Base-by-base conservation (phyloP, 2,797 vertebrate genomes). In the Staurois parvus region DNA sequence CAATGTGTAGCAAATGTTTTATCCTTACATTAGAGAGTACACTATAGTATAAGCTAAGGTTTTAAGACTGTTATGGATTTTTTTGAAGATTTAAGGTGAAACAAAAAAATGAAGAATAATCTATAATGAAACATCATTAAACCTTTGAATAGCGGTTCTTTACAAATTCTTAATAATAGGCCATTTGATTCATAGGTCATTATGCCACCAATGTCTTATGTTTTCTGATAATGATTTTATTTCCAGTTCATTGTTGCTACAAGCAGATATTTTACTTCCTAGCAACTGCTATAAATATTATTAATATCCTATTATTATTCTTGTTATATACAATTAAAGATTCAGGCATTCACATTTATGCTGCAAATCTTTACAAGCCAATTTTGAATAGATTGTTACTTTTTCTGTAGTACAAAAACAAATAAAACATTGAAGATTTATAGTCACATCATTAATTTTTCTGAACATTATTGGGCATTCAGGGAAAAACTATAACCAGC, bases 401-500 rank as follows among this genome's bases (percentile, higher is more conserved):
- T 64, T 64, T 8, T 64, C 59, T 64, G 59, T 72, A 2, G 19
- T 15, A 48, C n/a, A 74, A 74, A 29, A 13, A 74, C 45, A 29
- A 30, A 56, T 29, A 19, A 21, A 30, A 30, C 19, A 29, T n/a
- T 30, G 1, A 21, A 56, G 15, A 62, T 62, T n/a, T 76, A 78
- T 66, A 42, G 59, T 42, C 62, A 26, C 52, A 76, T 76, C 21
- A 62, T 28, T 66, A 66, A 42, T 40, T 37, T 8, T 62, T 4
- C 56, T 62, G 62, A 26, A 76, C 32, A 17, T 76, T 17, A 64
- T 28, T 28, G 24, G 59, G 13, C 32, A 42, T 77, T 3, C n/a
- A n/a, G n/a, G 37, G 15, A 52, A 28, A 66, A 64, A 62, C 75
- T 40, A 66, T 12, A 72, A 81, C 28, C 74, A 67, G 28, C 72